Conservation (phyloP, 2,888 invertebrate species). For the Stenolophus ochropezus region DNA sequence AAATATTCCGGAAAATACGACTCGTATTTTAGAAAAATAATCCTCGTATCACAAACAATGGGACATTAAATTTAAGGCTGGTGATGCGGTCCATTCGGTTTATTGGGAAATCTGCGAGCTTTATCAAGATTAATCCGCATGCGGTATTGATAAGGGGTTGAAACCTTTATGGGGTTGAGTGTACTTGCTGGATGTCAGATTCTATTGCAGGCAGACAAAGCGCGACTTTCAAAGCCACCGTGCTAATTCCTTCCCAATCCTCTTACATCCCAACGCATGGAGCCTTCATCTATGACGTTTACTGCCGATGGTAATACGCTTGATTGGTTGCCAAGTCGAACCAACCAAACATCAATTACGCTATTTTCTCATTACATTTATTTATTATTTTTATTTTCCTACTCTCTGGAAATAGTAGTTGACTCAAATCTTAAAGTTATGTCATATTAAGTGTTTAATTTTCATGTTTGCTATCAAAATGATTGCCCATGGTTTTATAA, state of each 20-base stretch:
- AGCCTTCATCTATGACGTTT: slow-evolving; percentile 48
- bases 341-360: no score
- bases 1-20: background rate
- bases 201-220: slow-evolving; percentile 63
- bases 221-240: slow-evolving; percentile 66
- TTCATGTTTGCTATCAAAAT: no score
- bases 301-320: slow-evolving; percentile 4
- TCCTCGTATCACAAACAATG: background rate
- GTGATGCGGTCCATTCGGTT: slow-evolving; percentile 42
- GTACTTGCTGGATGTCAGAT: slow-evolving; percentile 51
- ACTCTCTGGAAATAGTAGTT: no score
- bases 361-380: no score
- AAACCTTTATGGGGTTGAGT: slow-evolving; percentile 12
- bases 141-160: slow-evolving; percentile 35
- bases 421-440: no score
- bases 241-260: slow-evolving; percentile 69
- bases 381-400: no score
- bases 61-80: slow-evolving; percentile 21
- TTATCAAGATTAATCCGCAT: slow-evolving; percentile 51
- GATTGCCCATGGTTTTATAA: no score
- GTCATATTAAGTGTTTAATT: no score
- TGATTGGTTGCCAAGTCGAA: slow-evolving; percentile 46
- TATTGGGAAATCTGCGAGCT: slow-evolving; percentile 47
- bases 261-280: slow-evolving; percentile 68
- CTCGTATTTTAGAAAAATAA: slow-evolving; percentile 13